Evolutionary conservation across 2,113 vertebrate genomes (phyloP).

Genomic region (Cynoglossus semilaevis): DNA sequence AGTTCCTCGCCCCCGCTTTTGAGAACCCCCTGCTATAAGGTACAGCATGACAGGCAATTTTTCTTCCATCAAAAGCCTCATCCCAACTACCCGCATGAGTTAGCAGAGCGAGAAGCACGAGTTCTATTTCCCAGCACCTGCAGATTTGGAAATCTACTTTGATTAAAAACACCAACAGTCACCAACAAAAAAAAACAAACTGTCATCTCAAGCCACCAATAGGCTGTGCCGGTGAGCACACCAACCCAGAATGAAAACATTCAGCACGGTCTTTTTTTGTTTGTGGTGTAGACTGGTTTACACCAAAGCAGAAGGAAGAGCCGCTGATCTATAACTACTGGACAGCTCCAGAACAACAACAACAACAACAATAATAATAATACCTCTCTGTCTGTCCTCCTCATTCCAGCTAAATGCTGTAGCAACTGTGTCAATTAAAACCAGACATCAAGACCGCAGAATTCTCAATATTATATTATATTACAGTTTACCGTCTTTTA

Average conservation of each 20-base stretch:
- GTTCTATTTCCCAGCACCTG: slow-evolving; percentile 9
- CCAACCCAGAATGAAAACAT: no score
- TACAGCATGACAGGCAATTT: background rate
- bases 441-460: slow-evolving; percentile 18
- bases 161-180: no score
- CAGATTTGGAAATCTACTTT: no score
- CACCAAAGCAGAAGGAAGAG: slow-evolving; percentile 45
- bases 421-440: slow-evolving; percentile 65
- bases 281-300: slow-evolving; percentile 1
- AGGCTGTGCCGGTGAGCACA: no score
- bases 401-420: slow-evolving; percentile 93
- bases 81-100: slow-evolving; percentile 29
- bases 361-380: slow-evolving; percentile 13
- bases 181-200: no score
- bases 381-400: slow-evolving; percentile 96
- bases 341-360: slow-evolving; percentile 5
- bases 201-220: no score
- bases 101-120: slow-evolving; percentile 35
- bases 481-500: no score
- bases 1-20: background rate
- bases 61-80: slow-evolving; percentile 15
- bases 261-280: no score
- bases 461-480: no score
- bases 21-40: background rate
- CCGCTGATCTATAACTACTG: slow-evolving; percentile 34